Conservation (phyloP, 2,888 invertebrate genomes). For the Drosophila atroscutellata region DNA sequence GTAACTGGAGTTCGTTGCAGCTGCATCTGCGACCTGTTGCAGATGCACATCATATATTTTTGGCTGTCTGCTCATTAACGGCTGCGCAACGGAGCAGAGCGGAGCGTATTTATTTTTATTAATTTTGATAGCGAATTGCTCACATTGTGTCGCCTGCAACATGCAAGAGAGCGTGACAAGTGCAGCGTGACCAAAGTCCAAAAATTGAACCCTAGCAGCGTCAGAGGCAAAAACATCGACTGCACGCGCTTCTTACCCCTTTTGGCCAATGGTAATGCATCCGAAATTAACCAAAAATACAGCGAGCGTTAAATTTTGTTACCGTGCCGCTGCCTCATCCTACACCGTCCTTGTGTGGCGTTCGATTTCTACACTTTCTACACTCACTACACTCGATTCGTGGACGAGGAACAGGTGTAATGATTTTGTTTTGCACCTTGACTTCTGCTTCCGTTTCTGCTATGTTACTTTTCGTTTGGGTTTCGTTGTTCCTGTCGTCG, state of each 20-base stretch:
- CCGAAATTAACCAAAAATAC: constrained; percentile 48
- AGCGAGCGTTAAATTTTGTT: constrained; percentile 48
- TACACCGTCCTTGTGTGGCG: constrained; percentile 18
- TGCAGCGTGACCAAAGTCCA: constrained; percentile 61
- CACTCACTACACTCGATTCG: constrained; percentile 34
- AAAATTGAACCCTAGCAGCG: constrained; percentile 38
- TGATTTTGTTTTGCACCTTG: constrained; percentile 80
- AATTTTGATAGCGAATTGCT: constrained; percentile 64
- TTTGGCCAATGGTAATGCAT: constrained; percentile 30
- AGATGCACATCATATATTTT: constrained; percentile 56
- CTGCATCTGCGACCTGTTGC: constrained; percentile 57
- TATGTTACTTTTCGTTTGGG: constrained; percentile 22
- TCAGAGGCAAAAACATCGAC: constrained; percentile 4
- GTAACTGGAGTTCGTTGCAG: constrained; percentile 36
- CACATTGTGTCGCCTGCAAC: constrained; percentile 55
- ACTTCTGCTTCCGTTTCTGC: constrained; percentile 70
- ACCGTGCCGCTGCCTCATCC: constrained; percentile 12
- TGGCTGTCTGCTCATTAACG: constrained; percentile 65
- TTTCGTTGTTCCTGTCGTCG: constrained; percentile 17
- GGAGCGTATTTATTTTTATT: constrained; percentile 61
- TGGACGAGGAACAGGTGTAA: constrained; percentile 77
- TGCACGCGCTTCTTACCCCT: constrained; percentile 41
- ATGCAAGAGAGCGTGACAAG: constrained; percentile 53
- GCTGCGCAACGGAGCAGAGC: constrained; percentile 49
- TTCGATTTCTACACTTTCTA: constrained; percentile 73